Evolutionary conservation across 2,888 invertebrate genomes (phyloP), one percentile per base, ranked within the genome.

Genomic region (Melinaea menophilus): DNA sequence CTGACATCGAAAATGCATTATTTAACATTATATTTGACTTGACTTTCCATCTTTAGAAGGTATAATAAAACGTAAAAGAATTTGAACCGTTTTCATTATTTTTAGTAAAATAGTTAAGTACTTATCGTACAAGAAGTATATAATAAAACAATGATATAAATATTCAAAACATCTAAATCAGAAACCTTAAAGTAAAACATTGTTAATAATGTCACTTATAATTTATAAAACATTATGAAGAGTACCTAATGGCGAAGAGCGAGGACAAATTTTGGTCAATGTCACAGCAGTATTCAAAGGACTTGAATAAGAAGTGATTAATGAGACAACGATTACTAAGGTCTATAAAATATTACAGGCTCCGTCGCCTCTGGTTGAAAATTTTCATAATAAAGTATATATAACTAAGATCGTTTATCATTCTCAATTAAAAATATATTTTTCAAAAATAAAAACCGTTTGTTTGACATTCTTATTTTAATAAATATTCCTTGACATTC

Each of bases 1-100:
- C 96, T 96, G 74, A 69, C 72, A 62, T 51, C 35, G 54, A 9
- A 51, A 51, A 51, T 51, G 7, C 9, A 31, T 51, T 31, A 31
- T 11, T 51, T 3, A 51, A 51, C 7, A 9, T 4, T 31, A 22
- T 31, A 31, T 22, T 51, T 51, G 3, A 11, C 9, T 48, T 12
- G 48, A n/a, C 7, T 22, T n/a, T 13, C 4, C 22, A 22, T 22
- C 1, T 22, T 22, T 22, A 22, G 1, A 22, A 22, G 1, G 22
- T 22, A 22, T 22, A 22, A 22, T 22, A 22, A 22, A 22, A 22
- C 0, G 22, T 22, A 22, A 22, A 22, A 22, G 22, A 1, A 22
- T 22, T 22, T 22, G 22, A 22, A 22, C 22, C 22, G 22, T 1
- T 22, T 22, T 22, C 22, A 22, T 22, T 22, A 22, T 22, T 22